Percentiles rank a stretch among this genome's conserved stretches.
phyloP scores from a whole-genome alignment of 2,113 vertebrate genomes.

The Scophthalmus maximus region DNA sequence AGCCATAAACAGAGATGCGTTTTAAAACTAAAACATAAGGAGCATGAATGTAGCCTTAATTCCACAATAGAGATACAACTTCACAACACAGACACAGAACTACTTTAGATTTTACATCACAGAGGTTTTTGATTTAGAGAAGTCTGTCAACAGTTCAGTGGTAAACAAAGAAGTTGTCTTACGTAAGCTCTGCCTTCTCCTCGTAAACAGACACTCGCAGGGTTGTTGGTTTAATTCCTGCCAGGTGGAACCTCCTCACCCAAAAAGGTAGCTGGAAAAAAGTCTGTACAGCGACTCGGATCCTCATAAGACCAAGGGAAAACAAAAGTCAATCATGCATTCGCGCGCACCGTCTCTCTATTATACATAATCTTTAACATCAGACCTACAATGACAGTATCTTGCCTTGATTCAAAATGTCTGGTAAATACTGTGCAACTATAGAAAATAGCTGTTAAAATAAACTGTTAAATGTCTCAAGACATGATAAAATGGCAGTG shows the following conservation, averaged over 20 bases:
- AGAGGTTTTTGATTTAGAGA: too few species aligned
- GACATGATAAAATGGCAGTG: background rate
- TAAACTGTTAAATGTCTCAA: too few species aligned
- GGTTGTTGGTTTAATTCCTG: constrained; percentile 84
- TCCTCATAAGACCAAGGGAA: constrained; percentile 69
- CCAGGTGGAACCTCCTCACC: constrained; percentile 87
- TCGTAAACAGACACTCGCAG: constrained; percentile 81
- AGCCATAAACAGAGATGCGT: too few species aligned
- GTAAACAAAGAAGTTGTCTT: constrained; percentile 54
- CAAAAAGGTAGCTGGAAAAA: constrained; percentile 89
- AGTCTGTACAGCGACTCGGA: constrained; percentile 77
- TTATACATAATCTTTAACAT: background rate
- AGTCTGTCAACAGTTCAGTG: background rate
- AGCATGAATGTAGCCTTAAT: background rate
- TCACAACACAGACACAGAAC: background rate
- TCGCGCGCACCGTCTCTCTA: background rate
- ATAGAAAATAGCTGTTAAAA: too few species aligned
- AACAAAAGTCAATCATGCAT: background rate
- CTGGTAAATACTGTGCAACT: too few species aligned
- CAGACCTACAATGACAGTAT: too few species aligned
- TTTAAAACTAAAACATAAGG: too few species aligned
- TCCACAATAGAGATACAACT: background rate
- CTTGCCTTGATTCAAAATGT: too few species aligned
- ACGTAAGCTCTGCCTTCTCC: constrained; percentile 85
- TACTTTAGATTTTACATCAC: too few species aligned